Evolutionary conservation across 2,888 invertebrate genomes (phyloP).

Genomic region (Orthosia gracilis): DNA sequence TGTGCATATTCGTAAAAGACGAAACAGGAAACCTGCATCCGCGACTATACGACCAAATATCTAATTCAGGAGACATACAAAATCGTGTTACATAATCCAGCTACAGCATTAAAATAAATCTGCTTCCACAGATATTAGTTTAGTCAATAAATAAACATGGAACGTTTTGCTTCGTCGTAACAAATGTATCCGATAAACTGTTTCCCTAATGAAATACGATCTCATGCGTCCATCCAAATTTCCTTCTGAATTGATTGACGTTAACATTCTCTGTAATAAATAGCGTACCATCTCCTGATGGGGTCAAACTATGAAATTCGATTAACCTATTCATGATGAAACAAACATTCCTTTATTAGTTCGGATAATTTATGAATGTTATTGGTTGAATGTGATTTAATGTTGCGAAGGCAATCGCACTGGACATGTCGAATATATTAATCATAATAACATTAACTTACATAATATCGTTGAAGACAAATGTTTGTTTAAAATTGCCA

Average conservation of each 20-base stretch:
- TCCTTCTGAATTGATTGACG: conserved; percentile 76
- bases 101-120: conserved; percentile 64
- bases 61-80: conserved; percentile 63
- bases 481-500: conserved; percentile 54
- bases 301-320: conserved; percentile 79
- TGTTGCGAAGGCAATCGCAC: conserved; percentile 53
- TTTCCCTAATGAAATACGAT: conserved; percentile 76
- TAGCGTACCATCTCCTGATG: conserved; percentile 74
- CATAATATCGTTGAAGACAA: conserved; percentile 55
- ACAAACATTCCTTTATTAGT: conserved; percentile 73
- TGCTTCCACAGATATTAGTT: conserved; percentile 65
- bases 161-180: conserved; percentile 60
- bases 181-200: conserved; percentile 72
- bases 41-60: conserved; percentile 69
- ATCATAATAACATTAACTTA: conserved; percentile 60
- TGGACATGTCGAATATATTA: conserved; percentile 61
- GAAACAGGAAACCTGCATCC: conserved; percentile 76
- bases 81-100: conserved; percentile 62
- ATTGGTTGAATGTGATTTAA: conserved; percentile 61
- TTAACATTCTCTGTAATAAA: conserved; percentile 78
- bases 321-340: conserved; percentile 78
- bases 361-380: conserved; percentile 70
- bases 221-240: conserved; percentile 72
- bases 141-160: conserved; percentile 62
- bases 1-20: conserved; percentile 57